Percentiles rank a stretch among this genome's conserved stretches.
Conservation (phyloP, 2,888 invertebrate genomes). For the Chromoteleia sp. region DNA sequence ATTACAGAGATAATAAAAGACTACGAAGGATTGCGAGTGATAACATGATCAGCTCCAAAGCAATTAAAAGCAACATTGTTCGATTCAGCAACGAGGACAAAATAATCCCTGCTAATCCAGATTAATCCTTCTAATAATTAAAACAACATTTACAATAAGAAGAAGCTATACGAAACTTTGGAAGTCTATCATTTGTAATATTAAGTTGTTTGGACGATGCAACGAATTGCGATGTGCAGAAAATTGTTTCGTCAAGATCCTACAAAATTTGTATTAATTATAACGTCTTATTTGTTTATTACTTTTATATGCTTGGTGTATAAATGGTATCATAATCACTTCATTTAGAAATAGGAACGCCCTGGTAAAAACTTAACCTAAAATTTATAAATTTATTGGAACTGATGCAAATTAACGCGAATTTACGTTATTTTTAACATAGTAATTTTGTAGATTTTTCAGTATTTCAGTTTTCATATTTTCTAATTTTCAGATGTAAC, state of each 20-base stretch:
- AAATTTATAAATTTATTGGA: too few species aligned
- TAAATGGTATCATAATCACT: constrained; percentile 2
- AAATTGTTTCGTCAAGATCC: constrained; percentile 10
- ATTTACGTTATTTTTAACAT: too few species aligned
- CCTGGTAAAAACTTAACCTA: too few species aligned
- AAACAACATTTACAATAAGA: too few species aligned
- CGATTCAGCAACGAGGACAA: constrained; percentile 53
- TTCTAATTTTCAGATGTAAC: too few species aligned
- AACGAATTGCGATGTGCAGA: constrained; percentile 7
- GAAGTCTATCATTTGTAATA: neutral
- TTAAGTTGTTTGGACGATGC: constrained; percentile 3
- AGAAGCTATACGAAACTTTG: too few species aligned
- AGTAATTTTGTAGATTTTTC: too few species aligned
- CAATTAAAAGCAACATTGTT: constrained; percentile 26
- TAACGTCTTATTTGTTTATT: constrained; percentile 19
- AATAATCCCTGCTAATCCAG: constrained; percentile 35
- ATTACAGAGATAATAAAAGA: constrained; percentile 55
- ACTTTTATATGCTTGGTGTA: constrained; percentile 52
- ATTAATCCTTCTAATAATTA: constrained; percentile 23
- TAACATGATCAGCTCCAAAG: constrained; percentile 51
- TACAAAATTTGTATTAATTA: constrained; percentile 2
- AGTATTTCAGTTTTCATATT: too few species aligned
- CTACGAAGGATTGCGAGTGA: constrained; percentile 62
- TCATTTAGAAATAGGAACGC: neutral
- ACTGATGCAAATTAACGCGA: too few species aligned